Base-by-base conservation (phyloP, 2,797 vertebrate genomes). In the Spea hammondii region DNA sequence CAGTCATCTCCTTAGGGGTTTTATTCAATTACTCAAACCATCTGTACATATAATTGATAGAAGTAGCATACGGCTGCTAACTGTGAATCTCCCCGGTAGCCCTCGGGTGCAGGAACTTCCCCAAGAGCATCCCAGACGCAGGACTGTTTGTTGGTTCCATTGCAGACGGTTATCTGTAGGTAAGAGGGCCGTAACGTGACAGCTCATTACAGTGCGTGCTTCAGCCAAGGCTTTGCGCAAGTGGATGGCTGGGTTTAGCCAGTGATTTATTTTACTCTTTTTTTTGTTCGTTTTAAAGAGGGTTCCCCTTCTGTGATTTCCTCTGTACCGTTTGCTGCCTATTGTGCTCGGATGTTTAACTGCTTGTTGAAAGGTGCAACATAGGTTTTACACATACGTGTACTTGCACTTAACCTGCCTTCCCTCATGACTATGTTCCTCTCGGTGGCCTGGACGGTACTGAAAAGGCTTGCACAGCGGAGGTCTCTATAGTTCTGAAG, bases 1-100 rank as follows among this genome's bases (percentile, higher is more conserved):
- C 79, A 77, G 32, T 62, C 64, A 49, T 67, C 70, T 82, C 65
- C 74, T 77, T 82, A 82, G 79, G 79, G 79, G 64, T 77, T 77
- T 82, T 77, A 77, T 77, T 81, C 49, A 73, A 72, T 82, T 77
- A 10, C 65, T 73, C 70, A 49, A 69, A 55, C 72, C 59, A 65
- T 66, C 68, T 82, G 70, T 77, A 77, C 55, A 80, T 80, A 76
- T 46, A 60, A 55, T 67, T 51, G 60, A 54, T 67, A 65, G 65
- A 73, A 17, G 74, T 51, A 72, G 74, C 74, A 13, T 76, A 71
- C 60, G 65, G 55, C 74, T 77, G 79, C 74, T 72, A 77, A 73
- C 74, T 77, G 79, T 80, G 79, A 82, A 82, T 77, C 60, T 68
- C 65, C 51, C 65, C 67, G 13, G 55, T 66, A 14, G 32, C 68